A percentile compares a stretch with the other conserved stretches of the same genome.
phyloP scores from a whole-genome alignment of 2,113 vertebrate species.

The Willisornis vidua region DNA sequence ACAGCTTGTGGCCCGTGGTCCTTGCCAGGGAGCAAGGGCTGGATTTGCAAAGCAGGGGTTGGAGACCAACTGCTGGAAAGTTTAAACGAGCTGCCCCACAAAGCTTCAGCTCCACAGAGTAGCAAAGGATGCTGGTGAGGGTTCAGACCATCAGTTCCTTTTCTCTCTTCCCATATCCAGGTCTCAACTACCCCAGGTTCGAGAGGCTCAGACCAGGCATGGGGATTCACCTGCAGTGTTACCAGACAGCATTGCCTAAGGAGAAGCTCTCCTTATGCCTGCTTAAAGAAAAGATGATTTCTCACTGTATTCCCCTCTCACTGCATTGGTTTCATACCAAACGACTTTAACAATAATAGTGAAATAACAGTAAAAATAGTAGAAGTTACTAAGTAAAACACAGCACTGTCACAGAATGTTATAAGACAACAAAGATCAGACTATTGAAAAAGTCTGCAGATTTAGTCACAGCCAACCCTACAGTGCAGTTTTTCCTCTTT shows the following conservation, averaged over 20 bases:
- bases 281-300: neutral
- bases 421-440: neutral
- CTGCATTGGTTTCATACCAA: neutral
- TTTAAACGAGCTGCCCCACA: neutral
- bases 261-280: neutral
- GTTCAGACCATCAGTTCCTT: neutral
- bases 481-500: neutral
- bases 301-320: neutral
- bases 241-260: neutral
- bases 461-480: neutral
- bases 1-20: neutral
- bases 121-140: neutral
- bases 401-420: neutral
- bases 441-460: neutral
- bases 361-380: neutral
- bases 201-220: rapidly evolving
- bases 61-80: neutral
- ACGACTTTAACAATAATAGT: neutral
- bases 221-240: neutral
- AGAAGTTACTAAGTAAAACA: neutral
- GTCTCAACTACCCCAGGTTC: neutral
- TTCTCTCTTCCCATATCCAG: neutral
- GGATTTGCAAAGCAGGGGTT: neutral
- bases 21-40: neutral
- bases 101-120: neutral